These are phyloP conservation scores for Lagocephalus sceleratus DNA, from an alignment of 2,797 vertebrate species.

Conservation along the genomic window DNA sequence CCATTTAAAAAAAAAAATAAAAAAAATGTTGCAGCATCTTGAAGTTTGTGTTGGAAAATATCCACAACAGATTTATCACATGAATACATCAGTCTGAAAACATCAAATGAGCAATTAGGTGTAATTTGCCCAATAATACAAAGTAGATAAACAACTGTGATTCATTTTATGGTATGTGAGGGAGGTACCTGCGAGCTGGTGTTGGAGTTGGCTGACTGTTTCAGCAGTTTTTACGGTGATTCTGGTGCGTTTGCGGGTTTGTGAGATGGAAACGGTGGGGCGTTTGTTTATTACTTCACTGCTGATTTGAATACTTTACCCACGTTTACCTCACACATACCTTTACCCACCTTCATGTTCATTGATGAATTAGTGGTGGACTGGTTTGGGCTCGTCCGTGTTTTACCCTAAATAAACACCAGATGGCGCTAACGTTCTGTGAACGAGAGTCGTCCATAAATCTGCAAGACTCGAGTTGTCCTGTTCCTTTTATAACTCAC, in stretches of 20 bases:
- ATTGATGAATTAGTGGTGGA: conserved; percentile 1
- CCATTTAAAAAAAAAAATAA: conserved; percentile 32
- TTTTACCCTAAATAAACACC: neutral
- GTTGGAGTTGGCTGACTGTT: too few relatives aligned
- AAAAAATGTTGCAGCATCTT: conserved; percentile 66
- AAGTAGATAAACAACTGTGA: conserved; percentile 52
- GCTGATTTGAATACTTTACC: conserved; percentile 20
- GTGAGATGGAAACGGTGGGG: conserved; percentile 18
- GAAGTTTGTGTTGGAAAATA: conserved; percentile 63
- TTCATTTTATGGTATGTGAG: conserved; percentile 36
- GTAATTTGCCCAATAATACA: conserved; percentile 52
- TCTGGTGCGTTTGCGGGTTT: too few relatives aligned
- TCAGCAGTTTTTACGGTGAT: conserved; percentile 7
- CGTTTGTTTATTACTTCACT: conserved; percentile 22
- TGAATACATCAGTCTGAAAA: conserved; percentile 53
- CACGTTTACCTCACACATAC: conserved; percentile 1
- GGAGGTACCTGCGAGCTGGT: conserved; percentile 24
- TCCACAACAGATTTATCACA: conserved; percentile 50
- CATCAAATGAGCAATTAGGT: conserved; percentile 69
- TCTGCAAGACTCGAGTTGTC: conserved; percentile 5
- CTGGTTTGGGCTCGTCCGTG: neutral
- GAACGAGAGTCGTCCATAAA: neutral
- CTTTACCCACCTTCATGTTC: conserved; percentile 6
- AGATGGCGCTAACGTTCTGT: neutral
- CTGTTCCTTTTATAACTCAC: neutral